phyloP scores from a whole-genome alignment of 2,888 invertebrate species.

The Heliconius cydno region DNA sequence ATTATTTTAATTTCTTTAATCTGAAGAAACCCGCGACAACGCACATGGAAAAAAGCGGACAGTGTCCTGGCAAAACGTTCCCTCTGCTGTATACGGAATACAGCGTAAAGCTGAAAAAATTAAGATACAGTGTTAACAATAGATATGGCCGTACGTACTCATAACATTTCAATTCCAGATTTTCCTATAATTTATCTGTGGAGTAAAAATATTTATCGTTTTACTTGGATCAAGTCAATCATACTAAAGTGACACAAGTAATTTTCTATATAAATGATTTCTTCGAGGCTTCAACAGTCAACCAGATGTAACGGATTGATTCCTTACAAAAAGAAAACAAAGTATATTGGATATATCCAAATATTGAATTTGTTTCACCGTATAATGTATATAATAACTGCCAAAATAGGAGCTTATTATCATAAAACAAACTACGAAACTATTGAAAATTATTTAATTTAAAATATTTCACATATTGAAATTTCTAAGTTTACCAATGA shows the following conservation, averaged over 20 bases:
- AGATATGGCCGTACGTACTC: not conserved
- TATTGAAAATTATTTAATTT: too few species aligned
- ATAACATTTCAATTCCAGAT: not conserved
- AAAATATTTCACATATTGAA: not conserved
- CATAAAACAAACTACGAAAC: not conserved
- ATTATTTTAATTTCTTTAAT: too few species aligned
- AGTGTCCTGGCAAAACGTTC: too few species aligned
- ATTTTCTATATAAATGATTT: not conserved
- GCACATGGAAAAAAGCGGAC: too few species aligned
- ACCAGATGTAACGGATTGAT: constrained; percentile 10
- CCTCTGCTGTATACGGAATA: too few species aligned
- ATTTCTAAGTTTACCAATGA: not conserved
- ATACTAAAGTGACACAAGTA: not conserved
- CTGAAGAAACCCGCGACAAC: too few species aligned
- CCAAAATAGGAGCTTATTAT: not conserved
- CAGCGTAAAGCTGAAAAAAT: too few species aligned
- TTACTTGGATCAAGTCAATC: not conserved
- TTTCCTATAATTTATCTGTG: not conserved
- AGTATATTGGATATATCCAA: constrained; percentile 1
- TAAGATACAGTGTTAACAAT: not conserved
- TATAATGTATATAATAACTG: not conserved
- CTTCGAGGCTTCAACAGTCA: not conserved
- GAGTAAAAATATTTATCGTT: not conserved
- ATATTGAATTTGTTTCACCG: not conserved
- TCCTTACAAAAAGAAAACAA: not conserved